Evolutionary conservation across 2,888 invertebrate species (phyloP), one percentile per base, ranked within the genome.

Genomic region (Eilema griseolum): DNA sequence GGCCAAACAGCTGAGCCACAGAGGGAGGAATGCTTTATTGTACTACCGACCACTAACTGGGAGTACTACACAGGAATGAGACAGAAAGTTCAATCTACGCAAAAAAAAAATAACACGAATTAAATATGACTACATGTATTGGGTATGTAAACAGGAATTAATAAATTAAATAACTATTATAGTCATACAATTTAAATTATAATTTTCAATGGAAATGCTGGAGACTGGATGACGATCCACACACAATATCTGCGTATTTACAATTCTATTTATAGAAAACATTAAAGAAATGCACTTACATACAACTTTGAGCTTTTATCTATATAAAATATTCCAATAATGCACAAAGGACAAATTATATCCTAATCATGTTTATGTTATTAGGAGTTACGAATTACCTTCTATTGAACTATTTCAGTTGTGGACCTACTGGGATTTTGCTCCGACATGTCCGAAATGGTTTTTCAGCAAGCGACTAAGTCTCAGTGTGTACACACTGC

Each of bases 1-100:
- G 83, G 79, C 83, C 83, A 74, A 84, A 79, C 93, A 93, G 89
- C 90, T 93, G 93, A 79, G 90, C 78, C 88, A 81, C 70, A 75
- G 76, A 83, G 84, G 87, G 87, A 86, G 83, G 82, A 78, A 78
- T 84, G 83, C 79, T 88, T 89, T 91, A 89, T 88, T 87, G 85
- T 83, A 83, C 70, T 80, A 74, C 71, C 72, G 70, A 74, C 71
- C 72, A 70, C 66, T 71, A 46, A 69, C 66, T 59, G 52, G 57
- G 46, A 26, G 20, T 37, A 66, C 3, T 28, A 23, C 23, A 12
- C 56, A 60, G 66, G 12, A 37, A 1, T 52, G 12, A 16, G 62
- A 23, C 76, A 82, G 82, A 77, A 82, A 72, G 69, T 61, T 71
- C 41, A 73, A 26, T 75, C 59, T 41, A 33, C 23, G 60, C 14